Conservation (phyloP, 2,888 invertebrate species). For the Escarpia spicata region DNA sequence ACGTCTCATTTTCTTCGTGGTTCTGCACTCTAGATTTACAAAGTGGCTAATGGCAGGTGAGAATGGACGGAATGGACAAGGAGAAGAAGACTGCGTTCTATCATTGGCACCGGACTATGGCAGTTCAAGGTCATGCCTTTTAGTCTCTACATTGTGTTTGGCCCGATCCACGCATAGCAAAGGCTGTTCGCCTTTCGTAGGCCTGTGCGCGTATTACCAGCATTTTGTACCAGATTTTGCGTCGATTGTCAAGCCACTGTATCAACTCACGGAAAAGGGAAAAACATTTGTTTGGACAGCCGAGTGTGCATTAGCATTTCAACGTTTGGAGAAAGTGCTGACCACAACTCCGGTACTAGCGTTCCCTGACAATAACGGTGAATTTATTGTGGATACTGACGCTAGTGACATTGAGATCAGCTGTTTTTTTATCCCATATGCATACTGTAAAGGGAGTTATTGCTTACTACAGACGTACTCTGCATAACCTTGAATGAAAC, state of each 20-base stretch:
- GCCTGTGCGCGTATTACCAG: neutral
- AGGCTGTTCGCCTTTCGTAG: neutral
- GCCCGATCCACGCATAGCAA: neutral
- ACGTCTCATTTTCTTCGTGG: neutral
- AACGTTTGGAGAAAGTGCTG: constrained; percentile 34
- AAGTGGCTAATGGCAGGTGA: neutral
- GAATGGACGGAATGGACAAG: neutral
- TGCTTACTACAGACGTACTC: constrained; percentile 32
- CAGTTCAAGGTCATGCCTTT: neutral
- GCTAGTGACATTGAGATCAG: constrained; percentile 44
- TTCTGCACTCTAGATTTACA: neutral
- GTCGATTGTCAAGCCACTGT: neutral
- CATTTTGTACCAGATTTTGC: neutral
- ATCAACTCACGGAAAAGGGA: constrained; percentile 27
- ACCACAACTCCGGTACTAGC: constrained; percentile 30
- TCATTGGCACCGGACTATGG: neutral
- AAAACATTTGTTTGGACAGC: constrained; percentile 31
- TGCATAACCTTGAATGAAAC: constrained; percentile 31
- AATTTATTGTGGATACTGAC: constrained; percentile 44
- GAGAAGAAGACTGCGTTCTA: neutral
- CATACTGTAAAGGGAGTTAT: constrained; percentile 43
- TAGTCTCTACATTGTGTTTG: neutral
- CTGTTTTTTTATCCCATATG: constrained; percentile 38
- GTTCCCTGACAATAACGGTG: constrained; percentile 34
- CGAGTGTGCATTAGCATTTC: constrained; percentile 30